Evolutionary conservation across 2,797 vertebrate species (phyloP), one percentile per base, ranked within the genome.

Genomic region (Mormyrops boulengeri): DNA sequence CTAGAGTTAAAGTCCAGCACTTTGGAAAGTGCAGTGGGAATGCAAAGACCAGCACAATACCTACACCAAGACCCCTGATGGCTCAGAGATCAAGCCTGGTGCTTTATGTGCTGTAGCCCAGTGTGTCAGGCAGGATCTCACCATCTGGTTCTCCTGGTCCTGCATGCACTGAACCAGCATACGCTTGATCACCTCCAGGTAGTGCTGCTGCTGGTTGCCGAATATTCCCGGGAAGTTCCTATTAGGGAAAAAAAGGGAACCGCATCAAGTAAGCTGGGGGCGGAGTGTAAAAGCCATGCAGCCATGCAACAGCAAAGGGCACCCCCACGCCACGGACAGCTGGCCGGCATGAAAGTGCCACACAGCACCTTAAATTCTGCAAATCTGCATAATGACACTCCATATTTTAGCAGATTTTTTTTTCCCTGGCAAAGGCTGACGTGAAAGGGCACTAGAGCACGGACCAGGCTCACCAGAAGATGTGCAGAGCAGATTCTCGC

Each of bases 211-310:
- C 92, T 99, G 99, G 95, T 99, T 99, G 89, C 99, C 99, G 93
- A 99, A 99, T 93, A 99, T 99, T 73, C 98, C 98, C 12, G 99
- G 99, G 89, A 99, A 99, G 94, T 99, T 99, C 98, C 98, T 99
- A 55, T 2, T 90, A 30, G 34, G 12, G 14, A 53, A 4, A 0
- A 34, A 34, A 12, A 26, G 11, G 26, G 26, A 12, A 66, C 1
- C 69, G 34, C 22, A 11, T 4, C 8, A 9, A 6, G 50, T 69
- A 17, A 12, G 22, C 1, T 2, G 11, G 44, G 44, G 38, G 41
- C 4, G 8, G 26, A 0, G 30, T 0, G 38, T 6, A 22, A 22
- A 9, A 26, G 62, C 9, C n/a, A 66, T 30, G 62, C 26, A 66
- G 57, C 57, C 57, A 0, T 62, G n/a, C n/a, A 1, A 62, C 19